Evolutionary conservation across 2,113 vertebrate genomes (phyloP).

Genomic region (Puntigrus tetrazona): DNA sequence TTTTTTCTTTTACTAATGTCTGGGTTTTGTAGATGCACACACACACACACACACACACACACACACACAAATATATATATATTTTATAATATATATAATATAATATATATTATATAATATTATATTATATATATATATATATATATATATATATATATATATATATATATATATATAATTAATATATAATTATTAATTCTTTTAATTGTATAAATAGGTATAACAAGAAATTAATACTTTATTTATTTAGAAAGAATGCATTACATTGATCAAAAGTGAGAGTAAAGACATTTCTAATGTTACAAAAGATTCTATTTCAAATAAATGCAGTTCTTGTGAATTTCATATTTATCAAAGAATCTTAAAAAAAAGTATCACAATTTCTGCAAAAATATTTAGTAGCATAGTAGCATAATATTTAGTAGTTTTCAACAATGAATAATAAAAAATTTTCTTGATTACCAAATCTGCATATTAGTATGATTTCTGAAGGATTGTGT

Average conservation of each 20-base stretch:
- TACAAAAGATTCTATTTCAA: not conserved
- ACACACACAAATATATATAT: no score
- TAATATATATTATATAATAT: no score
- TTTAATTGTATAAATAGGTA: not conserved
- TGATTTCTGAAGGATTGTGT: not conserved
- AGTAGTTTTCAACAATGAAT: not conserved
- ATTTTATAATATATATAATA: no score
- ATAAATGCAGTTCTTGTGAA: not conserved
- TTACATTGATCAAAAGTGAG: not conserved
- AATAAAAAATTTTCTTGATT: not conserved
- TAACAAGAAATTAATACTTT: not conserved
- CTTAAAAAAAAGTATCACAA: not conserved
- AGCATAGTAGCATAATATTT: no score
- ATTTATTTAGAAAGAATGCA: not conserved
- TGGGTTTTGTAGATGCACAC: not conserved
- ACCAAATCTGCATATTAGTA: not conserved
- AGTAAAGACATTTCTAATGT: not conserved
- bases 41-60: no score
- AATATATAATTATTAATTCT: not conserved
- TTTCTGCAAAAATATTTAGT: not conserved
- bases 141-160: no score
- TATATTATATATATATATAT: no score
- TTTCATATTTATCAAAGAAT: not conserved
- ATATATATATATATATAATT: no score
- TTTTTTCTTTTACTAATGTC: no score